Percentiles rank a stretch among this genome's conserved stretches.
phyloP scores from a whole-genome alignment of 2,797 vertebrate species.

The Hipposideros larvatus region DNA sequence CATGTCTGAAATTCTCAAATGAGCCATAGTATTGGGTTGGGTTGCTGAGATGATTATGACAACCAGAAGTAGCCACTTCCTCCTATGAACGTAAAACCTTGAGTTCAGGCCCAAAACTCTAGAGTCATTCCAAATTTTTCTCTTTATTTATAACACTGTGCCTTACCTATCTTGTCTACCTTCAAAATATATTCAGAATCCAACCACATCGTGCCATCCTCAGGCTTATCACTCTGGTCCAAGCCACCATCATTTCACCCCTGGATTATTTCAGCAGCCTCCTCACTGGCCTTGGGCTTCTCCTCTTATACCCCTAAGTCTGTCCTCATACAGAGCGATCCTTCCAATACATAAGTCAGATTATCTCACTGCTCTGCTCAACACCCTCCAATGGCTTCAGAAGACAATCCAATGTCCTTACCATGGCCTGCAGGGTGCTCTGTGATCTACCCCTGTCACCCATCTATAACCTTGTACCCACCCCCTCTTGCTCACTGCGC shows the following conservation, averaged over 20 bases:
- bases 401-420: constrained; percentile 13
- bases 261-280: neutral
- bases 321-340: neutral
- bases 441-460: neutral
- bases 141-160: neutral
- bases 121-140: constrained; percentile 3
- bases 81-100: neutral
- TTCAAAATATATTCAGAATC: neutral
- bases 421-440: neutral
- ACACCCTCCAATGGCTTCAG: neutral
- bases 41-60: neutral
- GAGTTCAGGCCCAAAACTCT: neutral
- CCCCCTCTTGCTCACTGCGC: neutral
- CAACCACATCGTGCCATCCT: neutral
- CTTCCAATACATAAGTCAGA: neutral
- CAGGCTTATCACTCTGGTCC: neutral
- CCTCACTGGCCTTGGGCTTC: neutral
- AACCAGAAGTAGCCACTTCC: neutral
- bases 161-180: neutral
- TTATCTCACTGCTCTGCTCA: neutral
- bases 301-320: neutral
- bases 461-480: neutral
- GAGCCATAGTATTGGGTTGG: neutral
- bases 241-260: neutral
- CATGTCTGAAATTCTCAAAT: neutral